Evolutionary conservation across 2,888 invertebrate genomes (phyloP).

Genomic region (Idaea dimidiata): DNA sequence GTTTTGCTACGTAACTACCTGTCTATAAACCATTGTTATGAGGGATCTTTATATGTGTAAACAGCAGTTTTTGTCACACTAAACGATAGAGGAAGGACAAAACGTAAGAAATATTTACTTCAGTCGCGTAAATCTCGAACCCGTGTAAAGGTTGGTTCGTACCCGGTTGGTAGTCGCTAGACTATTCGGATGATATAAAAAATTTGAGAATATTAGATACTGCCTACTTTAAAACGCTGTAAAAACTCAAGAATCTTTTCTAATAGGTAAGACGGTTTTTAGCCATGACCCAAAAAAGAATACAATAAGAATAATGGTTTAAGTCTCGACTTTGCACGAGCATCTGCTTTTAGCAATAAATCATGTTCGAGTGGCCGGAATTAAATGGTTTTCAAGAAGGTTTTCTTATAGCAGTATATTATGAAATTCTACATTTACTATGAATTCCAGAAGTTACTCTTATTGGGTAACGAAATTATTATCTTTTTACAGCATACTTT

Average conservation of each 20-base stretch:
- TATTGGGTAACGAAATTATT: neutral
- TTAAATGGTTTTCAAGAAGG: slow-evolving; percentile 13
- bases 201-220: no score
- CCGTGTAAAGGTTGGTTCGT: no score
- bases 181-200: no score
- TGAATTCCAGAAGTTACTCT: neutral
- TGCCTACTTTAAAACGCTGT: no score
- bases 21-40: no score
- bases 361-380: slow-evolving; percentile 14
- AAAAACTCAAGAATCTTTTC: neutral
- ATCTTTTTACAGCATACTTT: neutral
- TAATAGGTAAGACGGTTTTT: neutral
- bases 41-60: no score
- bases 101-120: no score
- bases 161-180: no score
- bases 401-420: neutral
- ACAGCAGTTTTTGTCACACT: no score
- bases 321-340: neutral
- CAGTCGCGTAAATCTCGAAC: no score
- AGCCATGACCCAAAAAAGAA: neutral
- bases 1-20: no score
- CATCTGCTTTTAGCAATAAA: neutral
- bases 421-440: neutral
- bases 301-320: neutral
- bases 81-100: no score